Base-by-base conservation (phyloP, 2,113 vertebrate species). In the Sinocyclocheilus grahami region DNA sequence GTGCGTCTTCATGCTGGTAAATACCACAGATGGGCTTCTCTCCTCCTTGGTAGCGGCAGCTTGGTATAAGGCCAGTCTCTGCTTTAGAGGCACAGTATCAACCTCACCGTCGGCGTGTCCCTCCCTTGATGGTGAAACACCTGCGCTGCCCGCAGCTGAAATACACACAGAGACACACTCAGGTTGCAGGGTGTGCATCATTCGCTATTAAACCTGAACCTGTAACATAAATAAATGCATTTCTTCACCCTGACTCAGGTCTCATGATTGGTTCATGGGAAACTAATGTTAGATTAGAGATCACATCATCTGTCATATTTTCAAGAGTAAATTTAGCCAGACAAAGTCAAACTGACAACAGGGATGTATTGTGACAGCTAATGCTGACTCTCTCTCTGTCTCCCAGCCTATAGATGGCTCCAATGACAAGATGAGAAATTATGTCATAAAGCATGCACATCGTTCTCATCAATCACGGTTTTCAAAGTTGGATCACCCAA, bases 1-100 rank as follows among this genome's bases (percentile, higher is more conserved):
- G 22, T 71, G 75, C 22, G 53, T 46, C 53, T 83, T 53, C 42
- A 62, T 51, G 81, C 86, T 3, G 72, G 75, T 76, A 20, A 37
- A 55, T 97, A 99, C 98, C 37, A 91, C 94, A 79, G 95, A 90
- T 37, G 85, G 86, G 89, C 84, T 92, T 69, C 89, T 91, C 39
- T 95, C 94, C 62, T 91, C 95, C 90, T 93, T 94, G 53, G 95
- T 96, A 82, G 95, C 92, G 9, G 98, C 97, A 55, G 96, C 97
- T 90, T 99, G 96, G 87, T 99, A 99, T 93, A 96, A 93, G 0
- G 96, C 97, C 96, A 98, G 93, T 33, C 97, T 94, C 89, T 99
- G 96, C 89, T 96, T 98, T 86, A 99, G 91, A 5, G 97, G 95
- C 78, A 97, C 91, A 24, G 90, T 89, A 87, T 97, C 96, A 1